Evolutionary conservation across 2,888 invertebrate species (phyloP).

Genomic region (Drosophila nr. perissopoda): DNA sequence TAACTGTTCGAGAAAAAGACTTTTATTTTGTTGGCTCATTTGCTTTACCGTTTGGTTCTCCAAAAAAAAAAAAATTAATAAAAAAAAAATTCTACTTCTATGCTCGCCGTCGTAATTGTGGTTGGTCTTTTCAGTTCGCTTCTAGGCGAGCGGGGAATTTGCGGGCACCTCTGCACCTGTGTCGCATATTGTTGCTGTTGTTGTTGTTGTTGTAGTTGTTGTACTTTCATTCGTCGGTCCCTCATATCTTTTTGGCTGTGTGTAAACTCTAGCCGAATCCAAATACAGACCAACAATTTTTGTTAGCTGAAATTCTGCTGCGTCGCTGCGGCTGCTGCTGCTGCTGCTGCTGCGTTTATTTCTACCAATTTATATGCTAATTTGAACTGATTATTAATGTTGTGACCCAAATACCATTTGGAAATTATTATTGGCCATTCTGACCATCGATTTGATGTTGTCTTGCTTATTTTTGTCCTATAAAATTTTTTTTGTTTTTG

Average conservation of each 20-base stretch:
- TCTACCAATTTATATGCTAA: constrained; percentile 79
- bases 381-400: constrained; percentile 83
- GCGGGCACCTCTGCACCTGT: constrained; percentile 46
- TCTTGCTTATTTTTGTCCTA: constrained; percentile 20
- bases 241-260: constrained; percentile 32
- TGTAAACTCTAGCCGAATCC: constrained; percentile 39
- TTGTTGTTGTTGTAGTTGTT: constrained; percentile 34
- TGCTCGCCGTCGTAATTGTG: constrained; percentile 31
- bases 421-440: constrained; percentile 81
- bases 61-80: constrained; percentile 28
- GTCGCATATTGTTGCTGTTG: constrained; percentile 11
- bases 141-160: constrained; percentile 39
- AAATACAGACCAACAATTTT: constrained; percentile 27
- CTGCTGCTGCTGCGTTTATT: constrained; percentile 47
- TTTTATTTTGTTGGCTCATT: constrained; percentile 55
- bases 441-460: constrained; percentile 55
- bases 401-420: constrained; percentile 83
- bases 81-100: constrained; percentile 30
- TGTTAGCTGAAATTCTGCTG: constrained; percentile 30
- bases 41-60: constrained; percentile 77
- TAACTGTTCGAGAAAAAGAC: constrained; percentile 69
- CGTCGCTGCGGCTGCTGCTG: constrained; percentile 1
- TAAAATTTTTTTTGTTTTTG: constrained; percentile 12
- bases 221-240: constrained; percentile 56
- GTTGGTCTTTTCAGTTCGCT: constrained; percentile 4